These are phyloP conservation scores for Sebastes hubbsi DNA, from an alignment of 2,797 vertebrate genomes.

Conservation along the genomic window DNA sequence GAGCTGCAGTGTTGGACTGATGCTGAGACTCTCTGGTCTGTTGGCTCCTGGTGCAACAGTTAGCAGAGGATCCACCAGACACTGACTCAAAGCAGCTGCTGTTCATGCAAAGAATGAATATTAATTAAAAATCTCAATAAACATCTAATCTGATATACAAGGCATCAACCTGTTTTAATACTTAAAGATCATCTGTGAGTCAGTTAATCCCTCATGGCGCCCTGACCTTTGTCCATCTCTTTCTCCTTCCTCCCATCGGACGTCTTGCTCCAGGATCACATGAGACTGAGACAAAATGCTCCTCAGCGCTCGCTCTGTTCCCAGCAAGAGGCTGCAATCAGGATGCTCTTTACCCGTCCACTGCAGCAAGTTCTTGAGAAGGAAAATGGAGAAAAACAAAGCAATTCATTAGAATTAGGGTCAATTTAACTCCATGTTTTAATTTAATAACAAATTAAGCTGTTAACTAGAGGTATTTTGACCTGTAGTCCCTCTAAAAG, in stretches of 20 bases:
- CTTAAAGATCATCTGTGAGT: not conserved
- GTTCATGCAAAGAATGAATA: not conserved
- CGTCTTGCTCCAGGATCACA: constrained; percentile 74
- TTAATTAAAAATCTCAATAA: not conserved
- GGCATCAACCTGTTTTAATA: not conserved
- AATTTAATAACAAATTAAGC: not conserved
- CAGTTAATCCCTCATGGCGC: too few relatives aligned
- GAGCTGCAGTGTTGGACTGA: constrained; percentile 20
- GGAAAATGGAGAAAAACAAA: not conserved
- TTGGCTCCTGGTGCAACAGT: constrained; percentile 38
- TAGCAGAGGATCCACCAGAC: constrained; percentile 13
- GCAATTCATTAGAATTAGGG: fast-evolving
- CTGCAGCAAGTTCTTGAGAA: constrained; percentile 75
- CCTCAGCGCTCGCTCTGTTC: constrained; percentile 74
- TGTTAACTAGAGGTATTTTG: not conserved
- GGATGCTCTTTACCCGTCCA: constrained; percentile 80
- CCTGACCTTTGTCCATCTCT: constrained; percentile 61
- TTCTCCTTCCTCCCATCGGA: constrained; percentile 66
- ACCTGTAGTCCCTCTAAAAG: not conserved
- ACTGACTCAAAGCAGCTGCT: constrained; percentile 41
- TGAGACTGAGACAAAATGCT: constrained; percentile 77
- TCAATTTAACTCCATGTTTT: not conserved
- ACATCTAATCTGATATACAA: not conserved
- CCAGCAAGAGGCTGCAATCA: constrained; percentile 80
- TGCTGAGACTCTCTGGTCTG: constrained; percentile 34